These are phyloP conservation scores for Trialeurodes vaporariorum DNA, from an alignment of 1,140 invertebrate species.

Conservation along the genomic window DNA sequence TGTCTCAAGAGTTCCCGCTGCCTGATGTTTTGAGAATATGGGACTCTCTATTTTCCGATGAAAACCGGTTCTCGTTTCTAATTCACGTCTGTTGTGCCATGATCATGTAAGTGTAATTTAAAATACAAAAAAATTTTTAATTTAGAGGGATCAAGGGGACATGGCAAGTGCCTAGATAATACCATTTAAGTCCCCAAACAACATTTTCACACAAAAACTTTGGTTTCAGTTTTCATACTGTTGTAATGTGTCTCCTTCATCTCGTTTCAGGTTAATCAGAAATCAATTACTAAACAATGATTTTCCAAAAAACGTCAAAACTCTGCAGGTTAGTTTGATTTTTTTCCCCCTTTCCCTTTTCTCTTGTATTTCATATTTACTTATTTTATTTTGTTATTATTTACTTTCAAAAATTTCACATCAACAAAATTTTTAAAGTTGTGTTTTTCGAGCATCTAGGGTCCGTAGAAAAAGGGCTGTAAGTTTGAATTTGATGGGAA, in stretches of 20 bases:
- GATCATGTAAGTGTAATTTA: conserved; percentile 66
- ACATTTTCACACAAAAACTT: too few relatives aligned
- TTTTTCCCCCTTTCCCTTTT: too few relatives aligned
- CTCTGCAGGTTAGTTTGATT: conserved; percentile 63
- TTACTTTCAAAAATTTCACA: too few relatives aligned
- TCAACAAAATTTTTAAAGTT: too few relatives aligned
- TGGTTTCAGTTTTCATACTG: conserved; percentile 11
- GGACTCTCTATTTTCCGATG: conserved; percentile 88
- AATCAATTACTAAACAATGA: conserved; percentile 71
- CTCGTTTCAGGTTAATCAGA: conserved; percentile 55
- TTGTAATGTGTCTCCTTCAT: conserved; percentile 15
- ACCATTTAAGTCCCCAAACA: too few relatives aligned
- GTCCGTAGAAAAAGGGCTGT: too few relatives aligned
- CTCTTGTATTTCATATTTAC: too few relatives aligned
- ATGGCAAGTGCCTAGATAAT: too few relatives aligned
- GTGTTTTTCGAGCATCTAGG: too few relatives aligned
- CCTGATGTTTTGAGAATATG: conserved; percentile 92
- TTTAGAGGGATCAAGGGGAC: background rate
- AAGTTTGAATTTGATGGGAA: too few relatives aligned
- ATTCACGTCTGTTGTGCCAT: conserved; percentile 90
- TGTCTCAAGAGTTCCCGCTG: conserved; percentile 94
- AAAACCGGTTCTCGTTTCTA: conserved; percentile 77
- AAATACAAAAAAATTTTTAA: background rate
- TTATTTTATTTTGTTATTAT: too few relatives aligned
- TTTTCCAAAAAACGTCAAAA: conserved; percentile 83